These are phyloP conservation scores for Drosophila pseudotalamancana DNA, from an alignment of 2,888 invertebrate genomes.

Conservation along the genomic window DNA sequence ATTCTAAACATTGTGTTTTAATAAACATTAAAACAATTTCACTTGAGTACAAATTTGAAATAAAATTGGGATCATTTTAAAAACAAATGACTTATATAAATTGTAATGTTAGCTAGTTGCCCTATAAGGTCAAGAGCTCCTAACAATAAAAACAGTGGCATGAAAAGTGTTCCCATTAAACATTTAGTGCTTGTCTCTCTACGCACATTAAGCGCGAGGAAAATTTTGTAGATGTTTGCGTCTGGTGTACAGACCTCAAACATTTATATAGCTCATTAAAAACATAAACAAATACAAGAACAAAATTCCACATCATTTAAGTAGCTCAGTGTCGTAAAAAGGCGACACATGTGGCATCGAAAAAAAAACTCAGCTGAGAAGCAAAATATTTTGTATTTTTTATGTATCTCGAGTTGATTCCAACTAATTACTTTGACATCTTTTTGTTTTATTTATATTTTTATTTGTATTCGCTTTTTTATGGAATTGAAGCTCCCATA, in stretches of 20 bases:
- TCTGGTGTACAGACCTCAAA: constrained; percentile 30
- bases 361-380: constrained; percentile 27
- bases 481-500: not conserved
- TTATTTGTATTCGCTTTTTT: too few relatives aligned
- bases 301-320: constrained; percentile 52
- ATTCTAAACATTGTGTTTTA: too few relatives aligned
- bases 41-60: too few relatives aligned
- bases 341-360: constrained; percentile 62
- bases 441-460: too few relatives aligned
- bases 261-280: constrained; percentile 70
- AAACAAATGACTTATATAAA: too few relatives aligned
- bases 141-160: constrained; percentile 5
- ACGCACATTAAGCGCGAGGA: constrained; percentile 34
- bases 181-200: constrained; percentile 22
- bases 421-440: constrained; percentile 65
- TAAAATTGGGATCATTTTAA: too few relatives aligned
- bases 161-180: constrained; percentile 28
- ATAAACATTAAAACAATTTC: too few relatives aligned
- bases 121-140: not conserved
- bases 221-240: constrained; percentile 35
- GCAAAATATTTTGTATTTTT: constrained; percentile 12
- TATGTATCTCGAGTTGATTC: constrained; percentile 59
- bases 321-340: constrained; percentile 59
- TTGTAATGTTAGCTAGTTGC: constrained; percentile 2
- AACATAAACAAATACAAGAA: constrained; percentile 16